These are phyloP conservation scores for Thymelicus sylvestris DNA, from an alignment of 2,888 invertebrate species.

Conservation along the genomic window DNA sequence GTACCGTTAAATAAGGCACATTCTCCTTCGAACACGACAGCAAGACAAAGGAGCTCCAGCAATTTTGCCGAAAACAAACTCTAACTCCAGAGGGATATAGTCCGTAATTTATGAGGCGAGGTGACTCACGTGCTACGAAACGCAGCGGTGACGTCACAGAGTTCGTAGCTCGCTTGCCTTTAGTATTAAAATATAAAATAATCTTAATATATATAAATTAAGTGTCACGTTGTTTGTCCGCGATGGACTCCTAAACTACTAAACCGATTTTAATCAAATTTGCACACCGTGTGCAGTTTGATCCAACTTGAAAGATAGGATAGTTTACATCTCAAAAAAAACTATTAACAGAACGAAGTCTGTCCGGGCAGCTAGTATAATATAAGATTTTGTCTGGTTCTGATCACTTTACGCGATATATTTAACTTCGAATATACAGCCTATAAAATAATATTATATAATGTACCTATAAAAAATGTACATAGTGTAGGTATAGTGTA, in stretches of 20 bases:
- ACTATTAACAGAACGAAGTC: too few relatives aligned
- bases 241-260: too few relatives aligned
- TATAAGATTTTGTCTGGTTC: slow-evolving; percentile 3
- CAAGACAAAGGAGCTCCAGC: slow-evolving; percentile 79
- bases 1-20: slow-evolving; percentile 56
- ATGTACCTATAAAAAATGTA: not conserved
- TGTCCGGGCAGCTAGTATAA: too few relatives aligned
- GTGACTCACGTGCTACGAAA: slow-evolving; percentile 76
- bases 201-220: too few relatives aligned
- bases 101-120: slow-evolving; percentile 77
- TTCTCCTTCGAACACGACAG: slow-evolving; percentile 50
- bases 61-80: slow-evolving; percentile 81
- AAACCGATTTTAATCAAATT: too few relatives aligned
- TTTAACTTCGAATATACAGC: not conserved
- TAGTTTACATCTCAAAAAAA: too few relatives aligned
- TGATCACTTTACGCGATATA: not conserved
- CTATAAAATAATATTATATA: too few relatives aligned
- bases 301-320: too few relatives aligned
- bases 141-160: slow-evolving; percentile 73
- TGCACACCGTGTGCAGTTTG: too few relatives aligned
- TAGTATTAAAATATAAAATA: slow-evolving; percentile 25
- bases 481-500: not conserved
- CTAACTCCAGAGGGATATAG: slow-evolving; percentile 81
- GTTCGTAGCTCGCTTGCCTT: slow-evolving; percentile 51
- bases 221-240: too few relatives aligned